Conservation (phyloP, 2,113 vertebrate genomes). For the Orycteropus afer region DNA sequence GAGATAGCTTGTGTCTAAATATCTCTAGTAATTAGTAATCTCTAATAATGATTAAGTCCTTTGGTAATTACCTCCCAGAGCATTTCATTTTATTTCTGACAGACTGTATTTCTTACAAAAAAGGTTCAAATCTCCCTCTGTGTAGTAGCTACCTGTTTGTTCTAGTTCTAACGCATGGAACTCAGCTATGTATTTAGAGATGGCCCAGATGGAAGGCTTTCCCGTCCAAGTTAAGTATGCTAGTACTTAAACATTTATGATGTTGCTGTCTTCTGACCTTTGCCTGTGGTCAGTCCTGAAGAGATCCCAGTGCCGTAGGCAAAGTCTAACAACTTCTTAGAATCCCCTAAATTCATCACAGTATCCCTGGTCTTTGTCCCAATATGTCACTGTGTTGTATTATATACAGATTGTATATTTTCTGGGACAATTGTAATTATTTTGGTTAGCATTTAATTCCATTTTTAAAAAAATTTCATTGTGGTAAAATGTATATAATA, state of each 20-base stretch:
- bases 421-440: neutral
- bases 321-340: neutral
- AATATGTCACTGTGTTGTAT: neutral
- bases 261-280: neutral
- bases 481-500: neutral
- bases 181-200: neutral
- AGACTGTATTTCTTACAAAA: neutral
- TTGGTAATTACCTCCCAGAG: neutral
- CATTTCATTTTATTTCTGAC: neutral
- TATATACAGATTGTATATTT: neutral
- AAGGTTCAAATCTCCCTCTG: neutral
- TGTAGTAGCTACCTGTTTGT: neutral
- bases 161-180: neutral
- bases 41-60: neutral
- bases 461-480: neutral
- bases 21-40: neutral
- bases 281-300: neutral
- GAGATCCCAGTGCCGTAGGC: neutral
- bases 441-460: neutral
- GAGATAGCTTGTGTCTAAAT: neutral
- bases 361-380: neutral
- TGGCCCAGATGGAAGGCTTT: neutral
- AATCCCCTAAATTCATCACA: neutral
- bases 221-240: neutral
- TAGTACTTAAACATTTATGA: neutral